These are phyloP conservation scores for Tenthredo notha DNA, from an alignment of 2,888 invertebrate species.

Conservation along the genomic window DNA sequence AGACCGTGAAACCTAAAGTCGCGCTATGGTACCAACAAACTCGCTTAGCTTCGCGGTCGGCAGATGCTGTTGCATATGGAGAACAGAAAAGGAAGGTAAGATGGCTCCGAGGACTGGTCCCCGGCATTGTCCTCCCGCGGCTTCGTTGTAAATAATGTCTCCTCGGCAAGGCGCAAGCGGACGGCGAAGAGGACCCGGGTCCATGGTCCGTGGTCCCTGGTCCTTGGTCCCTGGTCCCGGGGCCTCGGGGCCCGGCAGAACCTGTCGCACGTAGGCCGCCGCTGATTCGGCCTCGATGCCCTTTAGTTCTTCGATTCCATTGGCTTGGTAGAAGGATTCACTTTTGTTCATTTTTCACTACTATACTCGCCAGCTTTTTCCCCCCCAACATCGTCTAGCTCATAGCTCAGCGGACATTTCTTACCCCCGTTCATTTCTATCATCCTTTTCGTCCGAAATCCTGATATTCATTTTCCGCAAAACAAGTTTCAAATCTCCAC, in stretches of 20 bases:
- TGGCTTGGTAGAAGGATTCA: conserved; percentile 61
- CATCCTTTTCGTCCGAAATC: background rate
- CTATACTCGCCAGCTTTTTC: conserved; percentile 28
- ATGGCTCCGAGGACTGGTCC: conserved; percentile 64
- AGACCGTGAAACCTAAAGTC: conserved; percentile 4
- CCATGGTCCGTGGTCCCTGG: conserved; percentile 16
- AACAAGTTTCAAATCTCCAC: background rate
- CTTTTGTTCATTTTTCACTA: conserved; percentile 43
- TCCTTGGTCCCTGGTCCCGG: conserved; percentile 53
- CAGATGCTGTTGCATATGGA: conserved; percentile 77
- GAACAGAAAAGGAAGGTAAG: conserved; percentile 76
- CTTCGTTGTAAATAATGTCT: conserved; percentile 76
- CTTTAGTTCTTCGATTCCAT: conserved; percentile 67
- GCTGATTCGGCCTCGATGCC: conserved; percentile 74
- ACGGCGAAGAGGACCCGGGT: conserved; percentile 37
- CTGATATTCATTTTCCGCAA: background rate
- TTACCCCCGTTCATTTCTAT: background rate
- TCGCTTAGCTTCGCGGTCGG: conserved; percentile 46
- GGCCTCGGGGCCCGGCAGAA: conserved; percentile 63
- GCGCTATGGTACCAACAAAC: background rate
- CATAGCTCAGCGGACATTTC: background rate
- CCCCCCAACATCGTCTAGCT: conserved; percentile 12
- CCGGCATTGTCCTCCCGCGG: conserved; percentile 74
- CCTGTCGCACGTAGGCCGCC: conserved; percentile 71
- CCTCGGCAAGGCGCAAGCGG: conserved; percentile 57